Evolutionary conservation across 1,140 invertebrate species (phyloP), one percentile per base, ranked within the genome.

Genomic region (Parasteatoda tepidariorum): DNA sequence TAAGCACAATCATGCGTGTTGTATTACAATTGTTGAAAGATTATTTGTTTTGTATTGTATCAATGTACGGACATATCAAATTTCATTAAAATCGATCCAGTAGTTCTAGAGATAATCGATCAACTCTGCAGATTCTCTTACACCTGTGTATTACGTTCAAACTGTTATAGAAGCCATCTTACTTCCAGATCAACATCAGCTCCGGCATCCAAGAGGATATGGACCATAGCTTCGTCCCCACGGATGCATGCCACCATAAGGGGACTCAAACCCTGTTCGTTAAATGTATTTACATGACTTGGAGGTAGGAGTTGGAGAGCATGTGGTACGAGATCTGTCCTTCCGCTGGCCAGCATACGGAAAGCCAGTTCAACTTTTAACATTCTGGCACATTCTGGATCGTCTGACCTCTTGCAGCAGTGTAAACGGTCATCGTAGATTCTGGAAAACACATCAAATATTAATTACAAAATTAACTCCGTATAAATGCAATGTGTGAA

Each of bases 231-330:
- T 86, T 96, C 95, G 86, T 97, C 95, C 15, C 94, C 94, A 6
- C 92, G 91, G 0, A 96, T 90, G 48, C 93, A 93, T 0, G 95
- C 93, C 34, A 95, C 89, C 95, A 96, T 96, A 5, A 96, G 88
- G 0, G 93, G 93, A 0, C 94, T 95, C 34, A 95, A 90, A 0
- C 95, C 95, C 22, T 92, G 91, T 22, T 94, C 92, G 86, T 96
- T 95, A 0, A 95, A 90, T 0, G 94, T 94, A 86, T 96, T 94
- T 54, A 92, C 85, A 22, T 71, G 73, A 62, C 38, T 73, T 22
- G 75, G 57, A 11, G 95, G 95, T 55, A 97, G 89, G 28, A 96
- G 89, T 9, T 93, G 89, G 0, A 94, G 88, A 0, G 94, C 95
- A 86, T 95, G 94, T 7, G 93, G 92, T 48, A 96, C 91, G 2